Evolutionary conservation across 92 coral and sea anemone species (phyloP).

Genomic region (Zoanthus sociatus): DNA sequence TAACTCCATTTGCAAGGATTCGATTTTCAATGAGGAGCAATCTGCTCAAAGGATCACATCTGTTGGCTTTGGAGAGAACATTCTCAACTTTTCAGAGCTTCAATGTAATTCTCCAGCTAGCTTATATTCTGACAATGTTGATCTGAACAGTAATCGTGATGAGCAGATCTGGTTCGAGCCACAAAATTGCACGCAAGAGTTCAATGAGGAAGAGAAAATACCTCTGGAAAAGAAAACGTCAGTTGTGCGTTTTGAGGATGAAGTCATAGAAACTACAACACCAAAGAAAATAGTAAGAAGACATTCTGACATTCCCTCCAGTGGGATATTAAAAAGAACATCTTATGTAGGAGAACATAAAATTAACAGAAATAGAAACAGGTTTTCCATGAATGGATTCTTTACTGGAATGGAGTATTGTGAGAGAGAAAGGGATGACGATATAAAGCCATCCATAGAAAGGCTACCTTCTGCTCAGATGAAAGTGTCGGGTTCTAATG

Average conservation of each 20-base stretch:
- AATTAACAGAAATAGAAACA: not conserved
- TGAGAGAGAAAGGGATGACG: too few species aligned
- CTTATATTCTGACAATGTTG: not conserved
- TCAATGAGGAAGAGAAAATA: not conserved
- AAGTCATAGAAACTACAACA: not conserved
- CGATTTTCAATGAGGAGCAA: not conserved
- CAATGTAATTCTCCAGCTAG: not conserved
- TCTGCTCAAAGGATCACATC: not conserved
- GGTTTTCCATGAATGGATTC: not conserved
- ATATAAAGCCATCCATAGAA: too few species aligned
- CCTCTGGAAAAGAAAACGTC: constrained; percentile 32
- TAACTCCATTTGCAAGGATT: not conserved
- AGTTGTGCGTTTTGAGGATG: constrained; percentile 9
- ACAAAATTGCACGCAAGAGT: not conserved
- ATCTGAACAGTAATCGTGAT: not conserved
- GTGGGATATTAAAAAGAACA: constrained; percentile 9
- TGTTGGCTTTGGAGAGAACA: constrained; percentile 1
- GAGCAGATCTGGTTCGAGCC: not conserved
- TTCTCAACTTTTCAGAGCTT: constrained; percentile 6
- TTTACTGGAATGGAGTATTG: not conserved
- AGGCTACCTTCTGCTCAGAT: too few species aligned
- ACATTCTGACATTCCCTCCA: constrained; percentile 19
- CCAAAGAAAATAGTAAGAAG: constrained; percentile 17
- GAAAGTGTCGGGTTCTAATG: too few species aligned
- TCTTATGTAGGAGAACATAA: not conserved